Base-by-base conservation (phyloP, 2,113 vertebrate genomes). In the Neopipo cinnamomea region DNA sequence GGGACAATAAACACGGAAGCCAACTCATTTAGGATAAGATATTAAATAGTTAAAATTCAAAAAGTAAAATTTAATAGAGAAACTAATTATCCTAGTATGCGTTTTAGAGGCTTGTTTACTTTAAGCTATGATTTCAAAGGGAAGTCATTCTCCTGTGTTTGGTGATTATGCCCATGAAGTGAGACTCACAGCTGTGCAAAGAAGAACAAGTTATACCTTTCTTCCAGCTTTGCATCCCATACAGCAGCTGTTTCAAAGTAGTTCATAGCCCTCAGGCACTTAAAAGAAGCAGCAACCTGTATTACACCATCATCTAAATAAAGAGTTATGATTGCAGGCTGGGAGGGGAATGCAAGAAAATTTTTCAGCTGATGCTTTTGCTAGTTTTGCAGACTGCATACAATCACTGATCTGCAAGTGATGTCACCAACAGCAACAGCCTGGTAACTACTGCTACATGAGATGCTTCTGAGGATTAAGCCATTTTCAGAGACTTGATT, bases 381-480 rank as follows among this genome's bases (percentile, higher is more conserved):
- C 61, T 89, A 20, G 47, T 93, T 92, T 68, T 71, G n/a, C 50
- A 41, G 52, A 81, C 30, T 56, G 65, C 68, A 91, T 81, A 84
- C 84, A 85, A 78, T 65, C 80, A 89, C 61, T 75, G 50, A 87
- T 47, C 65, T 87, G 76, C 13, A 74, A 78, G 65, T 47, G 85
- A 81, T 78, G 62, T 65, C 93, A 89, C 73, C 63, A 67, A 74
- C 68, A 84, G 86, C 68, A 93, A 71, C 70, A 93, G 61, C 86
- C 80, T 63, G 68, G 56, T 65, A 84, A 65, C 73, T 92, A 61
- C 86, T 89, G 86, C 86, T 81, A 37, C 31, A 91, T 65, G 89
- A 95, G 84, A 81, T 92, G 91, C 61, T 95, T 67, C 80, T 61
- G 70, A 87, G 61, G 84, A 95, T 95, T 95, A 97, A 89, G 59